Evolutionary conservation across 2,888 invertebrate genomes (phyloP), one percentile per base, ranked within the genome.

Genomic region (Rotaria socialis): DNA sequence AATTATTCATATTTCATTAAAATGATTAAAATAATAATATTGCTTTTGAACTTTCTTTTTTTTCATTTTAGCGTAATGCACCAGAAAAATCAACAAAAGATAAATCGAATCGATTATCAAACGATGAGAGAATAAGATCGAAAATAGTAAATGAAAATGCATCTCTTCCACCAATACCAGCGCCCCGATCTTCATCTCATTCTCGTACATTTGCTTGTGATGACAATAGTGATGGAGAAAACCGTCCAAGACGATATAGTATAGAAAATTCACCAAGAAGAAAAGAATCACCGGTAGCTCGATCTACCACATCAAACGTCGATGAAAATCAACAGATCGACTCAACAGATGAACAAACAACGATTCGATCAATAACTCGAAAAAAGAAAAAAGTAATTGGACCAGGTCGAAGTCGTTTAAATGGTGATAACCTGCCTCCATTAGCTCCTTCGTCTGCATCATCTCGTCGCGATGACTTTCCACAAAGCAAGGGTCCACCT

Each of bases 341-440:
- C 16, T 35, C 67, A 14, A 27, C 16, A 35, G 67, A 67, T 67
- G 27, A 35, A 16, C 67, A n/a, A 27, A 67, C 67, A 67, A 3
- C 27, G 3, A 14, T 16, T 67, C 27, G 67, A 67, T 35, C 67
- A 1, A 3, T 67, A 27, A n/a, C 67, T 35, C 16, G 35, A 10
- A 67, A 67, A 35, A 67, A 67, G 67, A 67, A 27, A 35, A 67
- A 67, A 67, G 67, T 67, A 35, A 27, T 67, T 35, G 67, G 67
- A 14, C 14, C 35, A 6, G 35, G 35, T 11, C 67, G 67, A 67
- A n/a, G 35, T 27, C 67, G 67, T 67, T 10, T 35, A 5, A 3
- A 67, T 16, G 35, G 35, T 16, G 67, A 67, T 67, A 8, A 35
- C 35, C 67, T 67, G 27, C 67, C 67, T 8, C 67, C 67, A 16